phyloP scores from a whole-genome alignment of 2,113 vertebrate genomes.

The Dipodomys stephensi region DNA sequence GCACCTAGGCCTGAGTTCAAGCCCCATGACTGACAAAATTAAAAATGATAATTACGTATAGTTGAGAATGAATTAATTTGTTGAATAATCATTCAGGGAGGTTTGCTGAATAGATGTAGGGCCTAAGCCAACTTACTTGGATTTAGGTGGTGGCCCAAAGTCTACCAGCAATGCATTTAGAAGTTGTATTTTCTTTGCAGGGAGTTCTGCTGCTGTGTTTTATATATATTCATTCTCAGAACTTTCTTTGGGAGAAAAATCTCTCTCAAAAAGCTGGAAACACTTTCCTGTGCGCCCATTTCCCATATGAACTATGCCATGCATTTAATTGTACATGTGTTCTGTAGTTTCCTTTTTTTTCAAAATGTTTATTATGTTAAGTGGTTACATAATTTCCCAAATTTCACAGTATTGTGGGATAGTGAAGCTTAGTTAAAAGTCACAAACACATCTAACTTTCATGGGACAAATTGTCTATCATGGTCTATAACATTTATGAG shows the following conservation, averaged over 20 bases:
- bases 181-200: background rate
- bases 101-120: background rate
- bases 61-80: slow-evolving; percentile 36
- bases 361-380: too few species aligned
- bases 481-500: too few species aligned
- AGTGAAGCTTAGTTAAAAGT: too few species aligned
- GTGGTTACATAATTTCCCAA: too few species aligned
- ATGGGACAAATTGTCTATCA: too few species aligned
- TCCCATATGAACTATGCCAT: background rate
- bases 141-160: background rate
- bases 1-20: too few species aligned
- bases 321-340: background rate
- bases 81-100: background rate
- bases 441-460: too few species aligned
- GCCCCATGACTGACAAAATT: too few species aligned
- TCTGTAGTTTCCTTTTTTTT: background rate
- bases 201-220: background rate
- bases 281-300: background rate
- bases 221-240: background rate
- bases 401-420: too few species aligned
- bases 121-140: background rate
- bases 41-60: background rate
- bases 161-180: background rate
- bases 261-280: background rate
- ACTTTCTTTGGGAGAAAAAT: background rate